A percentile compares a stretch with the other conserved stretches of the same genome.
These are phyloP conservation scores for Grammomys surdaster DNA, from an alignment of 2,113 vertebrate genomes.

Conservation along the genomic window DNA sequence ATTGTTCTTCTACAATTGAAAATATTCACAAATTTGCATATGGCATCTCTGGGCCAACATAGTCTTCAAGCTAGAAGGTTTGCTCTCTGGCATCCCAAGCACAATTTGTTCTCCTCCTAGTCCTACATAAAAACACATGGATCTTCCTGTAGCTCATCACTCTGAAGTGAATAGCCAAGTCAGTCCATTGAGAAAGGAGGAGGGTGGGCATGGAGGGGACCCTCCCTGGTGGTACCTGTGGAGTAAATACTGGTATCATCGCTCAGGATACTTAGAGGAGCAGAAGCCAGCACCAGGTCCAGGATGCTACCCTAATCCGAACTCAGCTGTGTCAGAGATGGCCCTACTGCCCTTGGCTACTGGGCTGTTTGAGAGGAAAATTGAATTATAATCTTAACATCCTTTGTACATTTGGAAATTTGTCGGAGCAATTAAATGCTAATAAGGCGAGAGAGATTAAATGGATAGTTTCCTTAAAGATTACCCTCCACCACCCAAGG, in stretches of 20 bases:
- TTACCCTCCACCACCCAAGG: conserved; percentile 77
- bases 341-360: conserved; percentile 59
- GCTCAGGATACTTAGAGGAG: neutral
- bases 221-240: neutral
- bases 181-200: neutral
- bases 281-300: neutral
- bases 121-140: neutral
- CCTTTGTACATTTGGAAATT: conserved; percentile 81
- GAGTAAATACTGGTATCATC: neutral
- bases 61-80: neutral
- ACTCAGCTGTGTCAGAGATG: neutral
- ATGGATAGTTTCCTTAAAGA: conserved; percentile 82
- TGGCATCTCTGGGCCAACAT: no score
- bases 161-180: neutral
- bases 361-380: conserved; percentile 66
- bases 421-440: conserved; percentile 84
- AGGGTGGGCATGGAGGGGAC: neutral
- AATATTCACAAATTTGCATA: neutral
- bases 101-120: neutral
- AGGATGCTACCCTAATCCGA: neutral
- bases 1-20: neutral
- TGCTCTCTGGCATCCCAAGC: neutral
- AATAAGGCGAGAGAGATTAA: conserved; percentile 81
- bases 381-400: conserved; percentile 78
- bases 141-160: neutral